Base-by-base conservation (phyloP, 2,888 invertebrate species). In the Dichetophora obliterata region DNA sequence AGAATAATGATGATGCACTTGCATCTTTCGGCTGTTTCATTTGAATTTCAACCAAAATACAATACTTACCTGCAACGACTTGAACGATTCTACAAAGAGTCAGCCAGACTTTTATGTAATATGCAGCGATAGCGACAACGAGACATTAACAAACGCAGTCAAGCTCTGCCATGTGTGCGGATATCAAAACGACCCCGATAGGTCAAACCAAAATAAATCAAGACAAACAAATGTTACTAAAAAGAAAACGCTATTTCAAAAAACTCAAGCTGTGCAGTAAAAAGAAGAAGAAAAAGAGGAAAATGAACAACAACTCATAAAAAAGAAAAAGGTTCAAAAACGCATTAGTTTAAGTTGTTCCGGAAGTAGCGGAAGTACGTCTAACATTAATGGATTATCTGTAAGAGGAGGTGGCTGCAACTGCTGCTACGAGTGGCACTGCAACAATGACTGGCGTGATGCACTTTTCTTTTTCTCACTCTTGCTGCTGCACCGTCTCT, bases 361-460 rank as follows among this genome's bases (percentile, higher is more conserved):
- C 80, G 81, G 81, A 81, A 81, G 81, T 80, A 78, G 71, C 75
- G 81, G 81, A 81, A 81, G 81, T 80, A 75, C 48, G 34, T 50
- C 37, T 50, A 34, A 22, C 65, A 63, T 43, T 52, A 50, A 50
- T 73, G 73, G 73, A 65, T 59, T 59, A 70, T 70, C 70, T 22
- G 19, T 50, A 19, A 24, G 37, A 16, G n/a, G n/a, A 27, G 19
- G 22, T 37, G 37, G 6, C 54, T 70, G 68, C 24, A 27, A 22
- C 54, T 54, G n/a, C 19, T 5, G 1, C 68, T 68, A 16, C 48
- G 14, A 37, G 43, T 66, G 8, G 34, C 66, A 43, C 43, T 31
- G n/a, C n/a, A 31, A 31, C 43, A 43, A 6, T 9, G 48, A 19
- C 19, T 22, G 59, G 11, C 27, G 59, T 54, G 19, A 8, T 22